Conservation (phyloP, 1,140 invertebrate genomes). For the Lordiphosa collinella region DNA sequence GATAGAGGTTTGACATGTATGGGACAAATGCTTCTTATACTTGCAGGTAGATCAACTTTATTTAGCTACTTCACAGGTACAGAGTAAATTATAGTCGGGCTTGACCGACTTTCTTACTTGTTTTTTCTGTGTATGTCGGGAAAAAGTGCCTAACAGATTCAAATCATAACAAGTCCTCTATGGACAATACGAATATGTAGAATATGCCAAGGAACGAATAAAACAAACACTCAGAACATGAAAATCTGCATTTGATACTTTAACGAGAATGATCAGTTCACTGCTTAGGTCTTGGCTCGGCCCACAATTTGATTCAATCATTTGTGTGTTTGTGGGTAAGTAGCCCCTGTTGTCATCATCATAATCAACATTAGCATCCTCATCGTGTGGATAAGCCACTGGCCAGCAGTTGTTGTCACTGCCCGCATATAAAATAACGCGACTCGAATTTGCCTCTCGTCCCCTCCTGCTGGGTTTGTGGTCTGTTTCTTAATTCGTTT, state of each 20-base stretch:
- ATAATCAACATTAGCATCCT: no score
- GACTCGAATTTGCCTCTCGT: constrained; percentile 21
- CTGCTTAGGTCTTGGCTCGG: constrained; percentile 14
- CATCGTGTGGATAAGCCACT: constrained; percentile 29
- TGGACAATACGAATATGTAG: neutral
- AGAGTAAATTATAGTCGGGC: no score
- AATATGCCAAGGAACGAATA: neutral
- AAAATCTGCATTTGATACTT: constrained; percentile 32
- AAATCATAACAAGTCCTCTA: neutral
- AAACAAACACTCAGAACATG: constrained; percentile 6
- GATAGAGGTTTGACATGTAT: no score
- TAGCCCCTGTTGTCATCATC: constrained; percentile 41
- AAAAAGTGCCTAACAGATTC: no score
- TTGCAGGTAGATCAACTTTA: no score
- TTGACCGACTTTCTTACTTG: no score
- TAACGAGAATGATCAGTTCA: constrained; percentile 30
- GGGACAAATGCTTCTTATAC: no score
- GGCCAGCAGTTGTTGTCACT: constrained; percentile 15
- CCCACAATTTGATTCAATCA: constrained; percentile 72
- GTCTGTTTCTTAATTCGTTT: constrained; percentile 74
- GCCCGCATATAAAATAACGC: constrained; percentile 65
- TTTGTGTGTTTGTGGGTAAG: constrained; percentile 31
- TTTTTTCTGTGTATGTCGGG: no score
- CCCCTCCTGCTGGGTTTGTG: constrained; percentile 49
- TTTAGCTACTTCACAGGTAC: no score